A percentile compares a stretch with the other conserved stretches of the same genome.
phyloP scores from a whole-genome alignment of 2,113 vertebrate genomes.

The Clarias gariepinus region DNA sequence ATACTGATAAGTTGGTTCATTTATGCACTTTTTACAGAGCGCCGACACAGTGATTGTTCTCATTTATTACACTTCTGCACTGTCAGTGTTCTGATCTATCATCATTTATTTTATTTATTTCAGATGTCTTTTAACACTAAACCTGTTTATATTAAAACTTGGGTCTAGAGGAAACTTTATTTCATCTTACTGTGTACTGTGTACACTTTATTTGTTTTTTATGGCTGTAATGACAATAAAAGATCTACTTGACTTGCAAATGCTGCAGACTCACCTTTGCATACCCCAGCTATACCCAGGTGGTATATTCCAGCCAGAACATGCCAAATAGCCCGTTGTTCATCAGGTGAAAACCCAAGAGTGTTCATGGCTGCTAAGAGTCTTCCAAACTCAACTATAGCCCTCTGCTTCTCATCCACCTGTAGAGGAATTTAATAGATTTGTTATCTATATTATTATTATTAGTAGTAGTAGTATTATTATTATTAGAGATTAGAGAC shows the following conservation, averaged over 20 bases:
- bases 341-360: constrained; percentile 74
- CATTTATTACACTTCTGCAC: neutral
- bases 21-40: neutral
- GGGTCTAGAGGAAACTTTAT: neutral
- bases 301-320: constrained; percentile 89
- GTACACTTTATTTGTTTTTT: neutral
- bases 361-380: constrained; percentile 84
- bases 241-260: neutral
- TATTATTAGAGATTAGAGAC: neutral
- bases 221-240: neutral
- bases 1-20: too few relatives aligned
- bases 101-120: neutral
- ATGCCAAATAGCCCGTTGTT: constrained; percentile 86
- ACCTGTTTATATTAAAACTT: neutral
- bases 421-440: constrained; percentile 53
- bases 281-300: constrained; percentile 85
- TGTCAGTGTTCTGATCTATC: neutral
- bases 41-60: neutral
- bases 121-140: neutral
- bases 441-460: neutral
- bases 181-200: neutral
- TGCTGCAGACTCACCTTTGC: constrained; percentile 79
- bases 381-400: constrained; percentile 76
- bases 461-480: neutral
- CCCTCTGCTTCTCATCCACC: constrained; percentile 91